Base-by-base conservation (phyloP, 2,797 vertebrate genomes). In the Sibirionetta formosa region DNA sequence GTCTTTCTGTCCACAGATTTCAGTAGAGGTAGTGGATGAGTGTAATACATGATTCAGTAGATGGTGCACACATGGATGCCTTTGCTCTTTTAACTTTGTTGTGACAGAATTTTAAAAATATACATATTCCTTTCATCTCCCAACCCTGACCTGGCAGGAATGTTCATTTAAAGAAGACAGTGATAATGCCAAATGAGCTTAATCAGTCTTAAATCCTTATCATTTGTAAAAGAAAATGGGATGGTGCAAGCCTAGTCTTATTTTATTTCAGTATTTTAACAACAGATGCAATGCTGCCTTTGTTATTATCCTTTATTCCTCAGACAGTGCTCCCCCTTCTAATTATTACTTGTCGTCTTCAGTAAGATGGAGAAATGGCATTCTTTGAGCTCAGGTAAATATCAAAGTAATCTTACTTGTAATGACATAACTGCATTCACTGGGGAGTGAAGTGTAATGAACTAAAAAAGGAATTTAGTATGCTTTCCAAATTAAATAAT, bases 181-280 rank as follows among this genome's bases (percentile, higher is more conserved):
- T 6, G 26, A 44, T 77, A 66, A 75, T 3, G 10, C 86, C 73
- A 57, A 40, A 18, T 63, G 79, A 83, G n/a, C 93, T 84, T 93
- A 92, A 94, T 85, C 73, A 72, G 87, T 65, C 68, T 94, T 91
- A 87, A 82, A 92, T 86, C 90, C 36, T 23, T 76, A 77, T 24
- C 33, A 60, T 90, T 96, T 95, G 64, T 93, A 80, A 85, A 90
- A 87, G 65, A 90, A 97, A 92, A 93, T 66, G 73, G 92, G 68
- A 93, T 92, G 71, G 84, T 82, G 82, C 68, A 51, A 92, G 93
- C 86, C 91, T 93, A 93, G 70, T 65, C 92, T 93, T 92, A 95
- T 86, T 96, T 96, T 82, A 93, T 95, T 90, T 75, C 88, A 79
- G 84, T 96, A 94, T 94, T 96, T 95, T 95, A 95, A 95, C 90